Conservation (phyloP, 2,113 vertebrate genomes). For the Vombatus ursinus region DNA sequence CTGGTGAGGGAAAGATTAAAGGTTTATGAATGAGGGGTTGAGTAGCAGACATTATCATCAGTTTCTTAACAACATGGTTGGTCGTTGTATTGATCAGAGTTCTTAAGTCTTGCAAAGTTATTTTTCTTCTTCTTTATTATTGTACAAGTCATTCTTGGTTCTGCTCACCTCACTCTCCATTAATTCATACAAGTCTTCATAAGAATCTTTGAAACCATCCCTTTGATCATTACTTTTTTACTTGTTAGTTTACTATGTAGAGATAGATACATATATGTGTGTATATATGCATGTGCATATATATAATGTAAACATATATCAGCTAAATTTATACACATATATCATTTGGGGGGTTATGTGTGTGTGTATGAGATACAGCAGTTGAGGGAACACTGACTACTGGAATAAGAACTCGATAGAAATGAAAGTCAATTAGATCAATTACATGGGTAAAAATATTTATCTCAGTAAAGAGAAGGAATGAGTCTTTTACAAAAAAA, state of each 20-base stretch:
- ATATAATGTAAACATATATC: too few species aligned
- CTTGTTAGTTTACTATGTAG: background rate
- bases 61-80: background rate
- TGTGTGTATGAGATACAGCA: background rate
- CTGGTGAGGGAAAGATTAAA: background rate
- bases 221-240: background rate
- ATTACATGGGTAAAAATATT: background rate
- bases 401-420: background rate
- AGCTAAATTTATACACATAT: too few species aligned
- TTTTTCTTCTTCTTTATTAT: background rate
- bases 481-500: background rate
- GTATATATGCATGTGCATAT: background rate
- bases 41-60: background rate
- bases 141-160: background rate
- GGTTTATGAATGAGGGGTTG: background rate
- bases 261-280: background rate
- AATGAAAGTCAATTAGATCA: background rate
- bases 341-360: too few species aligned
- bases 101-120: background rate
- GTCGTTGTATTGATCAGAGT: background rate
- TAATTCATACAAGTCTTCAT: background rate
- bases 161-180: background rate
- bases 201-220: background rate
- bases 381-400: background rate
- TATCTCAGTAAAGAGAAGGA: background rate